phyloP scores from a whole-genome alignment of 2,113 vertebrate genomes.

The Syngnathoides biaculeatus region DNA sequence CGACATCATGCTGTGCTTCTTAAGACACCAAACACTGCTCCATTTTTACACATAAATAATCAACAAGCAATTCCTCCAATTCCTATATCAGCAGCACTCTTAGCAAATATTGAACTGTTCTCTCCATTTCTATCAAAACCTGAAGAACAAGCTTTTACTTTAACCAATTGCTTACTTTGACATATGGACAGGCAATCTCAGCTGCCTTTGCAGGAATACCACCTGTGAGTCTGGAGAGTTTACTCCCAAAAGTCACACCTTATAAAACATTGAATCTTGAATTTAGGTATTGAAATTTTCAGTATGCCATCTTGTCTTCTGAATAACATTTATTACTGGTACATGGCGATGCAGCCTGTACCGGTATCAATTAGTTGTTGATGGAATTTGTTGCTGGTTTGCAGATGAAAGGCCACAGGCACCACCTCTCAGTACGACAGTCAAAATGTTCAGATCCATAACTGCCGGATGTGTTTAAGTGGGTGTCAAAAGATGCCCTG shows the following conservation, averaged over 20 bases:
- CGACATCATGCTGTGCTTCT: not conserved
- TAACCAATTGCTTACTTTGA: not conserved
- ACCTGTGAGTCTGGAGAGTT: not conserved
- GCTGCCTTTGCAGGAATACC: not conserved
- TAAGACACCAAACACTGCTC: not conserved
- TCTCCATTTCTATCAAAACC: not conserved
- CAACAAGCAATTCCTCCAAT: not conserved
- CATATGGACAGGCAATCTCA: not conserved
- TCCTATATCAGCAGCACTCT: not conserved
- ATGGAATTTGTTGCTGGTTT: not conserved
- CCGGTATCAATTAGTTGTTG: not conserved
- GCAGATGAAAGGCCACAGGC: not conserved
- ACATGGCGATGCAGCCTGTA: not conserved
- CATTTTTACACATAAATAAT: not conserved
- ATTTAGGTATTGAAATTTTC: not conserved
- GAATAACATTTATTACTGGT: not conserved
- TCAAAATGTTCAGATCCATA: slow-evolving; percentile 9
- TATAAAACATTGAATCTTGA: not conserved
- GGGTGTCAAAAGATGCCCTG: not conserved
- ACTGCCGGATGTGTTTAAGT: not conserved
- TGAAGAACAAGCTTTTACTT: not conserved
- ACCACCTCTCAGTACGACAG: not conserved
- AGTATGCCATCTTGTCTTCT: not conserved
- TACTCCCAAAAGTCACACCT: not conserved
- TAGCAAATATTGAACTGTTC: not conserved